Percentiles rank a stretch among this genome's conserved stretches.
Evolutionary conservation across 2,888 invertebrate species (phyloP).

Genomic region (Barypeithes pellucidus): DNA sequence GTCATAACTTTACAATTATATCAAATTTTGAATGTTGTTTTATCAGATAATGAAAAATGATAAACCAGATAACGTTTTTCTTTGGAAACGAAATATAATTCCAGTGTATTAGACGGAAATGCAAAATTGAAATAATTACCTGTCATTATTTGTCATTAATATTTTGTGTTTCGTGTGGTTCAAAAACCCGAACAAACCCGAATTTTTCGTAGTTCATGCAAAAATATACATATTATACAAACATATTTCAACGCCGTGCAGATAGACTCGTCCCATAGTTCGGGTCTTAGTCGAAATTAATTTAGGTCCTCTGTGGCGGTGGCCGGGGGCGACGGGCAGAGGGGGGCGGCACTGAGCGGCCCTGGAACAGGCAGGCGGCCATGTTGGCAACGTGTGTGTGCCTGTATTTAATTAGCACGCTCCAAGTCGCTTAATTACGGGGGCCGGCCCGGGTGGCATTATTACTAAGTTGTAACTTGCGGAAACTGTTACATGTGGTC

Average conservation of each 20-base stretch:
- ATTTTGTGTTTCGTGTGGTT: no score
- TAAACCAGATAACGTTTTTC: no score
- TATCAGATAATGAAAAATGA: no score
- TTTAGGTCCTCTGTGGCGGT: constrained; percentile 64
- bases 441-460: constrained; percentile 66
- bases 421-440: constrained; percentile 67
- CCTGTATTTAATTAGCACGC: constrained; percentile 70
- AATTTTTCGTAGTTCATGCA: no score
- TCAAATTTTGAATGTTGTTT: no score
- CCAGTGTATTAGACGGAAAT: no score
- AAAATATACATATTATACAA: neutral
- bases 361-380: constrained; percentile 54
- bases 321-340: constrained; percentile 42
- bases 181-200: no score
- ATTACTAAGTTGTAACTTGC: constrained; percentile 63
- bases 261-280: constrained; percentile 53
- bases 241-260: constrained; percentile 41
- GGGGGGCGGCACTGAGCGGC: constrained; percentile 36
- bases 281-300: constrained; percentile 69
- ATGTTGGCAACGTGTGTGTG: constrained; percentile 63
- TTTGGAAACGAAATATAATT: no score
- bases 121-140: no score
- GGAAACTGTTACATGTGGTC: constrained; percentile 68
- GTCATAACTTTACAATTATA: no score
- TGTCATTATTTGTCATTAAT: no score